Conservation (phyloP, 1,140 invertebrate species). For the Gryon sp. region DNA sequence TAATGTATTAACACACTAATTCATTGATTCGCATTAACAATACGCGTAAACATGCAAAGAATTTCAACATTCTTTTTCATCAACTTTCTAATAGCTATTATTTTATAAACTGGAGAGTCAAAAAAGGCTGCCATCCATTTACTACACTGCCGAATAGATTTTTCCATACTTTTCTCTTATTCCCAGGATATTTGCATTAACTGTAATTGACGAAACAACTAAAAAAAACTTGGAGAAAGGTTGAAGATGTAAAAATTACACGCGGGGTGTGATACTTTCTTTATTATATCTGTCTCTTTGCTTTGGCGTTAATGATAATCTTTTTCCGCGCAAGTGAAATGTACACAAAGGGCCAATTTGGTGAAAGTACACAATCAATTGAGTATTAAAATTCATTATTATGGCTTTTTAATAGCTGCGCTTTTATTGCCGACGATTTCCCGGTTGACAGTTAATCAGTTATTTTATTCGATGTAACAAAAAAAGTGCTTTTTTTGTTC, state of each 20-base stretch:
- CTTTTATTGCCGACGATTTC: no score
- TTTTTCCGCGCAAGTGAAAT: conserved; percentile 22
- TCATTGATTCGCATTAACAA: conserved; percentile 15
- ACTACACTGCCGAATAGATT: not conserved
- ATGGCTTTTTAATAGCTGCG: not conserved
- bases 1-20: conserved; percentile 13
- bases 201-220: conserved; percentile 1
- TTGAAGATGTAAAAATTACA: conserved; percentile 7
- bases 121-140: conserved; percentile 7
- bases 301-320: conserved; percentile 25
- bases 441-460: no score
- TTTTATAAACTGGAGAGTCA: conserved; percentile 5
- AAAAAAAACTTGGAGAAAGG: conserved; percentile 40
- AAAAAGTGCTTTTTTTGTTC: no score
- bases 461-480: no score
- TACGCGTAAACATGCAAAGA: not conserved
- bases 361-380: conserved; percentile 21
- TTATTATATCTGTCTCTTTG: conserved; percentile 9
- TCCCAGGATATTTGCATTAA: conserved; percentile 21
- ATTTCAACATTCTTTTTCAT: conserved; percentile 25
- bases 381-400: conserved; percentile 6
- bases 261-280: conserved; percentile 18
- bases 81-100: conserved; percentile 13
- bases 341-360: conserved; percentile 16
- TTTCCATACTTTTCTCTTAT: conserved; percentile 2